Evolutionary conservation across 2,113 vertebrate species (phyloP), one percentile per base, ranked within the genome.

Genomic region (Anarrhichthys ocellatus): DNA sequence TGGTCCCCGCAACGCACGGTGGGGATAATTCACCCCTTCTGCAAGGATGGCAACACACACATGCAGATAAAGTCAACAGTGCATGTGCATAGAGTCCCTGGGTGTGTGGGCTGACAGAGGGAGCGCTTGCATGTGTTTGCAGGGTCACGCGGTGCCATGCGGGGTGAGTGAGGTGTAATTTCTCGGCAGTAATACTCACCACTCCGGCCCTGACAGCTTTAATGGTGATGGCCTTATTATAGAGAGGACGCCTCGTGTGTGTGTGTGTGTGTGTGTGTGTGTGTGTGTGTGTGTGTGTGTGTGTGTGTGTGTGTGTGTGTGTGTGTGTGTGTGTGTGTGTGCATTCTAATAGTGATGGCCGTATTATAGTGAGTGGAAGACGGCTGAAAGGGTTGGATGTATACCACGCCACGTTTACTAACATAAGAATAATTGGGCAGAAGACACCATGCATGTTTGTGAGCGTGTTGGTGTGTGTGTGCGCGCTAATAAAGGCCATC

Each of bases 141-240:
- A 50, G 90, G 54, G 87, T 89, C 80, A 69, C 56, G 27, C 58
- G 4, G 84, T 86, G 92, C 78, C 89, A 77, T 10, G 15, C 62
- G 62, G 89, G 69, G 85, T 88, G 90, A 92, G 85, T 82, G 92
- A 89, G 90, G 90, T 90, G 92, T 94, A 91, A 94, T 94, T 93
- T 93, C 93, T 94, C 74, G 40, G 90, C 91, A 88, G 89, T 95
- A 94, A 94, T 93, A 94, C 94, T 93, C 88, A 87, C 91, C 92
- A 92, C 92, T 95, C 92, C 68, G 63, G 82, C 80, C 73, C 84
- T 96, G 95, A 95, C 94, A 94, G 95, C 89, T 96, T 95, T 95
- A 96, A 96, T 95, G 94, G 90, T 95, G 94, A 96, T 96, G 94
- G 93, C 84, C 94, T 94, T 94, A 96, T 96, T 95, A 95, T 95